phyloP scores from a whole-genome alignment of 2,888 invertebrate species.

The Leucania comma region DNA sequence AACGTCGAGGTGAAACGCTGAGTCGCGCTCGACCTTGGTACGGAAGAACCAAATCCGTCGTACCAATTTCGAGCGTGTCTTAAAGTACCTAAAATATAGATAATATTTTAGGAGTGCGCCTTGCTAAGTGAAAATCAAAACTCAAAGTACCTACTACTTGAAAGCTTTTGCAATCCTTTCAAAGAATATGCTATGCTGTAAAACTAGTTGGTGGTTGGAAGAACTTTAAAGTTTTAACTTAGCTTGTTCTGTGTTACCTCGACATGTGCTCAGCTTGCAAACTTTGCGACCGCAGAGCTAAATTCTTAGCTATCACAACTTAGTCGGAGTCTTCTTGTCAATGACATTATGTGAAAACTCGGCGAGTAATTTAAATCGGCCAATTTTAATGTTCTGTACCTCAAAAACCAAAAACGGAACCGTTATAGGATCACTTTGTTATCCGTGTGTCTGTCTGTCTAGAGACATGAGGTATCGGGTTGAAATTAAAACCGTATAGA shows the following conservation, averaged over 20 bases:
- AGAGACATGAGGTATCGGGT: too few relatives aligned
- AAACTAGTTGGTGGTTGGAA: constrained; percentile 17
- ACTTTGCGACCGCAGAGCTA: constrained; percentile 29
- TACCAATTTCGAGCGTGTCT: too few relatives aligned
- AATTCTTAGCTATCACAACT: constrained; percentile 36
- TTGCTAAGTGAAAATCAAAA: constrained; percentile 11
- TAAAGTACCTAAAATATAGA: too few relatives aligned
- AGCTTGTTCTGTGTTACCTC: constrained; percentile 15
- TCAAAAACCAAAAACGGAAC: too few relatives aligned
- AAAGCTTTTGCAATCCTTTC: constrained; percentile 1
- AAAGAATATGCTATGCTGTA: constrained; percentile 30
- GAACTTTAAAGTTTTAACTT: constrained; percentile 43
- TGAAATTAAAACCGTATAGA: too few relatives aligned
- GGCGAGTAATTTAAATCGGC: constrained; percentile 10
- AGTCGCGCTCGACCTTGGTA: too few relatives aligned
- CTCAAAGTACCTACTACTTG: not conserved
- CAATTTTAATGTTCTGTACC: too few relatives aligned
- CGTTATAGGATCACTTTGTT: too few relatives aligned
- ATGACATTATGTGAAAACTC: constrained; percentile 28
- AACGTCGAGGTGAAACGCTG: too few relatives aligned
- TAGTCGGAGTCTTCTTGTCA: constrained; percentile 23
- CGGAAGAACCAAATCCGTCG: too few relatives aligned
- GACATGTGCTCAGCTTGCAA: constrained; percentile 50
- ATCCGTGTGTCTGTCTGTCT: too few relatives aligned
- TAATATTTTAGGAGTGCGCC: not conserved